Evolutionary conservation across 2,888 invertebrate species (phyloP).

Genomic region (Oligia strigilis): DNA sequence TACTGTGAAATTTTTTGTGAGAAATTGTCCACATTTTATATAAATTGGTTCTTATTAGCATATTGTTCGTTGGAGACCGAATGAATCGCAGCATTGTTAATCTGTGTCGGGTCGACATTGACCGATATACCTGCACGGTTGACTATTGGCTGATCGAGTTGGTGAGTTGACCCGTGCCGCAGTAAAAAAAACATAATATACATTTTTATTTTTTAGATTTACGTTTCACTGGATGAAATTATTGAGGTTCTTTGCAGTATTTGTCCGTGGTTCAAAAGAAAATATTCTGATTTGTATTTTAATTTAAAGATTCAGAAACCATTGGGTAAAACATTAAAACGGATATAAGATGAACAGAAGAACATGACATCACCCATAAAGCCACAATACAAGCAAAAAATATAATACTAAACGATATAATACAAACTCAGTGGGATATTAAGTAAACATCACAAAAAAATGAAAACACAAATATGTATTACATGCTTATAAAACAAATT

Average conservation of each 20-base stretch:
- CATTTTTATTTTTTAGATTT: background rate
- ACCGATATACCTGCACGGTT: constrained; percentile 69
- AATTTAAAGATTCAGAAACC: background rate
- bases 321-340: background rate
- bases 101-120: constrained; percentile 71
- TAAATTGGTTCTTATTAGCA: constrained; percentile 51
- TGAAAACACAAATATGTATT: background rate
- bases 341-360: background rate
- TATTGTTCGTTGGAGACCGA: constrained; percentile 56
- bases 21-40: constrained; percentile 1
- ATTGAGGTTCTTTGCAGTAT: background rate
- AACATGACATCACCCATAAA: constrained; percentile 6
- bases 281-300: background rate
- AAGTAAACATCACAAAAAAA: constrained; percentile 7
- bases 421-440: background rate
- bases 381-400: constrained; percentile 11
- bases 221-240: background rate
- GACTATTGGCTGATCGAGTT: constrained; percentile 66
- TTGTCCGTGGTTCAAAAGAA: background rate
- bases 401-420: background rate
- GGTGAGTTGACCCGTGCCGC: constrained; percentile 38
- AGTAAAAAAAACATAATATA: constrained; percentile 7
- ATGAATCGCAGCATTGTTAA: constrained; percentile 67
- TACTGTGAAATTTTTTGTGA: no score
- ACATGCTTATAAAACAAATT: background rate